A percentile compares a stretch with the other conserved stretches of the same genome.
phyloP scores from a whole-genome alignment of 2,113 vertebrate species.

The Mesembrinibis cayennensis region DNA sequence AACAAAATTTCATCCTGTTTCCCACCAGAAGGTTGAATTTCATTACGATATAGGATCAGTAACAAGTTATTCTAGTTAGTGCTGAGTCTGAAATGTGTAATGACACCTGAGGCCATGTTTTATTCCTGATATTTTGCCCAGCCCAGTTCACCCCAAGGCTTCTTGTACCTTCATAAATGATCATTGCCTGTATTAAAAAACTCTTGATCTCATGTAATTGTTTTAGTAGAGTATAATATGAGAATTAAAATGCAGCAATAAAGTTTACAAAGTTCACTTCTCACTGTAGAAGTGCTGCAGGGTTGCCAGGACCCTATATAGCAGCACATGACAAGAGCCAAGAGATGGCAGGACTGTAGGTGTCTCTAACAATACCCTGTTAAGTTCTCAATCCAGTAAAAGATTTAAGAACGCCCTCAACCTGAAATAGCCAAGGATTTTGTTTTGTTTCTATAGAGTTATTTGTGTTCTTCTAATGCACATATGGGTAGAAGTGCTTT shows the following conservation, averaged over 20 bases:
- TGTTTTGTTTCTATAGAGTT: background rate
- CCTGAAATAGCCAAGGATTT: background rate
- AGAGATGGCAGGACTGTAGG: background rate
- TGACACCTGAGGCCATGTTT: background rate
- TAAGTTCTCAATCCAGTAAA: background rate
- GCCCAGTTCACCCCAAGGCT: background rate
- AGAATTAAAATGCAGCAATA: background rate
- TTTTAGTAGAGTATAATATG: background rate
- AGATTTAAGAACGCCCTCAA: background rate
- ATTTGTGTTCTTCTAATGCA: background rate
- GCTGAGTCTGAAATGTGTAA: background rate
- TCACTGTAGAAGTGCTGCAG: background rate
- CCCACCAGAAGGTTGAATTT: background rate
- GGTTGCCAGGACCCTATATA: background rate
- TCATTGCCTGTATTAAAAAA: background rate
- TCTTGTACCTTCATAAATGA: background rate
- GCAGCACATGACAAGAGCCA: background rate
- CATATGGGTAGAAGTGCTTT: background rate
- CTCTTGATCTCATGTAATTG: background rate
- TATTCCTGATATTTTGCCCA: background rate
- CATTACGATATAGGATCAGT: background rate
- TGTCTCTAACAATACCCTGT: background rate
- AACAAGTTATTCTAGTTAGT: background rate
- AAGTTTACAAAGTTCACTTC: background rate
- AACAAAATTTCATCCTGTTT: background rate